Base-by-base conservation (phyloP, 2,113 vertebrate species). In the Microtus pennsylvanicus region DNA sequence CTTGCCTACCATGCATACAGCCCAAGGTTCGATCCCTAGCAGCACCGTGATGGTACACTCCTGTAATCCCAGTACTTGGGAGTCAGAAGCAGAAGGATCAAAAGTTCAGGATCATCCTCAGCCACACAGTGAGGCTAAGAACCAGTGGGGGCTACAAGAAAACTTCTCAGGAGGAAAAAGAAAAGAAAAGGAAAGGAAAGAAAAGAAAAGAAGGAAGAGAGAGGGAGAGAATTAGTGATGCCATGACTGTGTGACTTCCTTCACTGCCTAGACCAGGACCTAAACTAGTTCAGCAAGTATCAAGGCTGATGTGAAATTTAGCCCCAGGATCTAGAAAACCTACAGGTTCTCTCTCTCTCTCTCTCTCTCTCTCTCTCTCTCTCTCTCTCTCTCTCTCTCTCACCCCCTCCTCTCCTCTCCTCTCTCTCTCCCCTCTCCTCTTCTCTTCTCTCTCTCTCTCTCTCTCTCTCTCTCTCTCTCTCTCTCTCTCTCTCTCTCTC, bases 211-310 rank as follows among this genome's bases (percentile, higher is more conserved):
- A 14, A 72, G 21, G 10, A 5, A 74, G n/a, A 10, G 13, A 9
- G 47, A 33, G 4, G 45, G 47, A 21, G 42, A 77, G 28, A 65
- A 1, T 50, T 2, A 5, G 69, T 58, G 24, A 47, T 28, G 26
- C 28, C 52, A 22, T 38, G n/a, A 63, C 55, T 42, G 5, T 7
- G 30, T 52, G 58, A n/a, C 28, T 45, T 33, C 28, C 10, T 69
- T 87, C 67, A 13, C 19, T 87, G 50, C 17, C 30, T 16, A 65
- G 16, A 28, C 21, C 58, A n/a, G 35, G 33, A 87, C 67, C 9
- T 72, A 58, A 58, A 55, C 94, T 45, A 65, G 22, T 55, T 82
- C n/a, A 77, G 70, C 67, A 94, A 96, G 80, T 61, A 26, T 75
- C n/a, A 38, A 82, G 8, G 12, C 55, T 82, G 55, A 58, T 42